Percentiles rank a stretch among this genome's conserved stretches.
These are phyloP conservation scores for Stomatorhinus walkeri DNA, from an alignment of 2,797 vertebrate genomes.

Conservation along the genomic window DNA sequence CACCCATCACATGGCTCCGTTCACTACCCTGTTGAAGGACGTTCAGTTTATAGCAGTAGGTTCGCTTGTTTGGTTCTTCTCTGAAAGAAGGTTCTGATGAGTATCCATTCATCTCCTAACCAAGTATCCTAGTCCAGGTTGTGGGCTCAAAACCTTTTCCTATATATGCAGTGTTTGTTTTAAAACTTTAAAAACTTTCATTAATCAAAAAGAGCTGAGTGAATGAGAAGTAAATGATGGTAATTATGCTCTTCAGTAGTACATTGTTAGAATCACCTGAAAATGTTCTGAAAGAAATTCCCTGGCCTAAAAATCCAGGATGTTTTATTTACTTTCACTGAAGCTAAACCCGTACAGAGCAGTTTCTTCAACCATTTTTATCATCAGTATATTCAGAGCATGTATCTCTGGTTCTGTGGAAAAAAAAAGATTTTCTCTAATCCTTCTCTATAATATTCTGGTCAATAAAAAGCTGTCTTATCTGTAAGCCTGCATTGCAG, in stretches of 20 bases:
- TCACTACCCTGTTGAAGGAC: not conserved
- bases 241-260: not conserved
- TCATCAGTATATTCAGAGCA: not conserved
- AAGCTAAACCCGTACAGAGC: not conserved
- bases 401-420: not conserved
- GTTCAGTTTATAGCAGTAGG: not conserved
- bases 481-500: not conserved
- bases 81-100: not conserved
- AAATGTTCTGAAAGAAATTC: not conserved
- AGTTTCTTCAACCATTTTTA: not conserved
- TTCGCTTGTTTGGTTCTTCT: not conserved
- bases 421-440: not conserved
- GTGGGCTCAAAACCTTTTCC: not conserved
- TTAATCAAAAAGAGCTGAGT: not conserved
- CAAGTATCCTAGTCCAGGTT: not conserved
- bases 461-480: conserved; percentile 1
- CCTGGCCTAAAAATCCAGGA: not conserved
- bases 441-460: not conserved
- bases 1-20: not conserved
- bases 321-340: not conserved
- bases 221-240: not conserved
- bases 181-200: not conserved
- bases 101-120: not conserved
- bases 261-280: not conserved
- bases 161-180: not conserved